A percentile compares a stretch with the other conserved stretches of the same genome.
Conservation (phyloP, 2,113 vertebrate genomes). For the Mastomys natalensis region DNA sequence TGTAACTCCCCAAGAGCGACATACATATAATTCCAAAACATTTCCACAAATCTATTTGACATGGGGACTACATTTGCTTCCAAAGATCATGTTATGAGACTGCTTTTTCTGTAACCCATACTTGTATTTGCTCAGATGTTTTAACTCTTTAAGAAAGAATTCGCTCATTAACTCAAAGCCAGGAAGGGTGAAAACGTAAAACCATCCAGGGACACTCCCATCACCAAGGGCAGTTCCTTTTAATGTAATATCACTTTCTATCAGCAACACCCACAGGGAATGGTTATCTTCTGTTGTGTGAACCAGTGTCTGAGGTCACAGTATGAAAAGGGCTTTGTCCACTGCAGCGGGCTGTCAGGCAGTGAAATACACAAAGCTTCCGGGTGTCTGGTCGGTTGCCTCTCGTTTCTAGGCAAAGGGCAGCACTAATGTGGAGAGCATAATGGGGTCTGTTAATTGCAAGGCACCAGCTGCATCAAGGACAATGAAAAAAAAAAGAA, state of each 20-base stretch:
- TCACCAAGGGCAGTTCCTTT: conserved; percentile 36
- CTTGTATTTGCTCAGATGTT: conserved; percentile 49
- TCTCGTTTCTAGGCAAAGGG: conserved; percentile 46
- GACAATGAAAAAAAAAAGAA: neutral
- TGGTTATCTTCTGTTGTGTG: conserved; percentile 48
- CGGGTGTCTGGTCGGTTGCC: neutral
- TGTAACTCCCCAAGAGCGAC: conserved; percentile 5
- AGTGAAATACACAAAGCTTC: neutral
- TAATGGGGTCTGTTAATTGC: conserved; percentile 15
- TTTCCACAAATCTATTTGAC: conserved; percentile 31
- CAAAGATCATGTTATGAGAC: neutral
- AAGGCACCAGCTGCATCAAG: neutral
- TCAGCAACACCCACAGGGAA: neutral
- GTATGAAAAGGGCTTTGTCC: neutral
- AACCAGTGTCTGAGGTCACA: neutral
- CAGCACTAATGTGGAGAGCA: neutral
- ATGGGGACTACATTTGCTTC: neutral
- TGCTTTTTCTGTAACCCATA: neutral
- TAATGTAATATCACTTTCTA: conserved; percentile 56
- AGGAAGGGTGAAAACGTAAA: neutral
- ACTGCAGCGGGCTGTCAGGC: neutral
- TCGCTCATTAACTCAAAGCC: conserved; percentile 29
- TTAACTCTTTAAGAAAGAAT: neutral
- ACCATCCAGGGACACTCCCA: neutral
- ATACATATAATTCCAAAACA: conserved; percentile 6